Percentiles rank a stretch among this genome's conserved stretches.
Evolutionary conservation across 2,888 invertebrate species (phyloP).

Genomic region (Matsumyia berberina): DNA sequence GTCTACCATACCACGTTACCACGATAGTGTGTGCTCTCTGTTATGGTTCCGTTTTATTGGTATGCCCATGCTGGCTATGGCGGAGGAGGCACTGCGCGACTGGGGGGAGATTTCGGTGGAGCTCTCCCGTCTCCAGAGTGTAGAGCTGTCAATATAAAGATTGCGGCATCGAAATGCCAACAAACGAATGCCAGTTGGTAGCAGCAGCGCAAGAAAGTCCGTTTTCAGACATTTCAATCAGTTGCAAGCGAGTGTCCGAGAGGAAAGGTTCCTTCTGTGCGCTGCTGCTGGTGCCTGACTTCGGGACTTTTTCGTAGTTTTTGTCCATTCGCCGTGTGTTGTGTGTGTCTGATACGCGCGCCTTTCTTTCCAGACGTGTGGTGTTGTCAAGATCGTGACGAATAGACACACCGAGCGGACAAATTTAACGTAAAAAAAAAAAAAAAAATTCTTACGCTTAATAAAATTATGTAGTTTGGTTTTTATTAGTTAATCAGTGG

Average conservation of each 20-base stretch:
- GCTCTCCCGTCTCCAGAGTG: constrained; percentile 32
- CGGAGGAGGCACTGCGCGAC: constrained; percentile 14
- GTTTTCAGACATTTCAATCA: constrained; percentile 73
- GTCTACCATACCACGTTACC: constrained; percentile 43
- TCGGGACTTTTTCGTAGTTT: constrained; percentile 54
- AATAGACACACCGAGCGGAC: constrained; percentile 21
- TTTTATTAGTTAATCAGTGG: constrained; percentile 41
- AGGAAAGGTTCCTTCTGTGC: constrained; percentile 65
- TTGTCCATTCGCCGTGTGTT: constrained; percentile 28
- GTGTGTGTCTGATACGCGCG: constrained; percentile 53
- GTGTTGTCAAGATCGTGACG: constrained; percentile 33
- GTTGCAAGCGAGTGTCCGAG: constrained; percentile 73
- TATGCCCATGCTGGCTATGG: constrained; percentile 17
- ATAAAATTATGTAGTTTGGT: constrained; percentile 5
- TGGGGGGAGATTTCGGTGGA: constrained; percentile 21
- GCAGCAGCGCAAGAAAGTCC: constrained; percentile 62
- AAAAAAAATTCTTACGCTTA: constrained; percentile 13
- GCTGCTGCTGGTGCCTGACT: constrained; percentile 46
- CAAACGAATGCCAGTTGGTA: constrained; percentile 68
- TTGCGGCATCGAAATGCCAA: constrained; percentile 74
- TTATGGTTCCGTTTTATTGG: constrained; percentile 68
- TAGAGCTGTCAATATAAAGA: constrained; percentile 73
- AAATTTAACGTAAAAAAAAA: constrained; percentile 32
- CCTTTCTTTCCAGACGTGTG: constrained; percentile 24
- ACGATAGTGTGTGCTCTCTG: constrained; percentile 66